A percentile compares a stretch with the other conserved stretches of the same genome.
phyloP scores from a whole-genome alignment of 2,888 invertebrate genomes.

The Ichneumoninae sp. region DNA sequence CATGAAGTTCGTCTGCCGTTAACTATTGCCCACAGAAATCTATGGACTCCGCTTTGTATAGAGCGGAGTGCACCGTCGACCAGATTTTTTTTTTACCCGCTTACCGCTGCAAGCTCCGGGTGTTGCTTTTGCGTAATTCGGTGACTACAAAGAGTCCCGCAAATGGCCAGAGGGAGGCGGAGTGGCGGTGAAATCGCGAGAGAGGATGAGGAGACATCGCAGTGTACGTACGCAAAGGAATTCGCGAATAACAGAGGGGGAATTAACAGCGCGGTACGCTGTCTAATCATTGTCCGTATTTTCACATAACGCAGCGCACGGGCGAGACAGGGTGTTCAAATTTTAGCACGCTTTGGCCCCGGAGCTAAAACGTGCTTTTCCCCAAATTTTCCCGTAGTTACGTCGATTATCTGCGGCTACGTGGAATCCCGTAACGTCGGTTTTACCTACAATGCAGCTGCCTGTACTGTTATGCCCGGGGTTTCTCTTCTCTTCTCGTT shows the following conservation, averaged over 20 bases:
- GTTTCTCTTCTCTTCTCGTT: conserved; percentile 70
- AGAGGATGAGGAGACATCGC: not conserved
- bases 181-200: not conserved
- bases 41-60: not conserved
- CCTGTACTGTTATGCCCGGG: conserved; percentile 28
- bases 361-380: conserved; percentile 68
- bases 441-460: conserved; percentile 16
- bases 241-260: not conserved
- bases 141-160: not conserved
- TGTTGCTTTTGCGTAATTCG: not conserved
- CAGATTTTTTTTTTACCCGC: not conserved
- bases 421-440: conserved; percentile 21
- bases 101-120: not conserved
- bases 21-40: not conserved
- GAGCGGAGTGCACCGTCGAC: not conserved
- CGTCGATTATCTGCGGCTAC: conserved; percentile 63
- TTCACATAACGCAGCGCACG: conserved; percentile 19
- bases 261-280: not conserved
- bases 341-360: conserved; percentile 53
- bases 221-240: not conserved
- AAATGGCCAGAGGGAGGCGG: not conserved
- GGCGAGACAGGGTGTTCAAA: conserved; percentile 40
- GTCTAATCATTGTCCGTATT: conserved; percentile 12
- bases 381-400: conserved; percentile 66
- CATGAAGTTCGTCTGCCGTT: not conserved